Base-by-base conservation (phyloP, 2,113 vertebrate genomes). In the Tyrannus savana region DNA sequence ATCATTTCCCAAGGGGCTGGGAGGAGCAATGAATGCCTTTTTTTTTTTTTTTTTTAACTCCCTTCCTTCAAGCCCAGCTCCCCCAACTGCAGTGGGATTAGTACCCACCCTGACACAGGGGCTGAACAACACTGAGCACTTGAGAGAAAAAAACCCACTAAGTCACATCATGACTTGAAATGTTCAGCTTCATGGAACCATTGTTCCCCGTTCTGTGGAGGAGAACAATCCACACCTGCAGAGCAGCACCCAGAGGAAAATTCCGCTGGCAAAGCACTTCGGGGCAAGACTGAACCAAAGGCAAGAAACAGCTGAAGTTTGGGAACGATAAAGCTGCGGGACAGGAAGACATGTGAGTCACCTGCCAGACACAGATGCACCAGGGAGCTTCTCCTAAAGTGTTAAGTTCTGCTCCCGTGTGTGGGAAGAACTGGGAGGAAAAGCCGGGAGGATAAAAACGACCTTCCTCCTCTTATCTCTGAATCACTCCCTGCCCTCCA, bases 391-490 rank as follows among this genome's bases (percentile, higher is more conserved):
- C 69, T 59, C 21, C 1, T 23, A 7, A 37, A 33, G 16, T 1
- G 5, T 30, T 87, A 6, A 3, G 25, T 7, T 74, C 76, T 92
- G 4, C 15, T 39, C 44, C 10, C 1, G 5, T 2, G 16, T 28
- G 53, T 63, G 60, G 80, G 76, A 69, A 87, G 81, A 84, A 85
- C 31, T 5, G 12, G 56, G 44, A 90, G 47, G 62, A 15, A 63
- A 44, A 94, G 75, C 35, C 5, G 4, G n/a, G 13, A 94, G 67
- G 67, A 23, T n/a, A 52, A 78, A n/a, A 85, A 30, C 2, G 1
- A 90, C 82, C 71, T 79, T 87, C 58, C 87, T 89, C 37, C 81
- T 78, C 64, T 75, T 64, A 87, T 60, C 90, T 93, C 84, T 50
- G 71, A 72, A 64, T 78, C 59, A 63, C 42, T 93, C 56, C 44